Base-by-base conservation (phyloP, 2,113 vertebrate genomes). In the Barnardius zonarius region DNA sequence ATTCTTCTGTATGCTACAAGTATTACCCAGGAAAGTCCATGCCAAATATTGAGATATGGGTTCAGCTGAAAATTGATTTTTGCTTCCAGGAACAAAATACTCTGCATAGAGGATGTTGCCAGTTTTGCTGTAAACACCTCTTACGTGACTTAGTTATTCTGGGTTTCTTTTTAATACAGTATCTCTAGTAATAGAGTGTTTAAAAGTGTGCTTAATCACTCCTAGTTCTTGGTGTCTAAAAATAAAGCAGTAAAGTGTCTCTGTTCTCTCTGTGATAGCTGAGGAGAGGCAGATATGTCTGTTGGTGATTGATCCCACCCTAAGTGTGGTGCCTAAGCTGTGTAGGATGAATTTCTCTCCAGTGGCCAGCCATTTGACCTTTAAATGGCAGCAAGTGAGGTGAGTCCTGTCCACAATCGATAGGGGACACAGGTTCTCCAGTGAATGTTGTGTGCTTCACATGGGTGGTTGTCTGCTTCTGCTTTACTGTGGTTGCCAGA, bases 401-500 rank as follows among this genome's bases (percentile, higher is more conserved):
- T 35, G 39, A 10, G 8, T 59, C 31, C 46, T 82, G 84, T 41
- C 66, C 37, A n/a, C 35, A 39, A 3, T 61, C 83, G 51, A 3
- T 44, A 33, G 44, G 77, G 82, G 72, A 16, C 19, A 59, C 27
- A 39, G n/a, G 3, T 84, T 90, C n/a, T 78, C 16, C 55, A 1
- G 0, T 31, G 25, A 39, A 43, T 41, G 6, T 19, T 52, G 7
- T 41, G 31, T 27, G 54, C 59, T 90, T 88, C 63, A 41, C 39
- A 72, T 0, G 0, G 54, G 44, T 55, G 30, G 4, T 39, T 66
- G 22, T 63, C 44, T 77, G 23, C 13, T 61, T 30, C 11, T 63
- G n/a, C 37, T 62, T 66, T 83, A 33, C 80, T 81, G 5, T 1
- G 4, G 22, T 75, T 90, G 62, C 6, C 5, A 27, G 43, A 35